Percentiles rank a stretch among this genome's conserved stretches.
Conservation (phyloP, 2,113 vertebrate genomes). For the Xiphophorus couchianus region DNA sequence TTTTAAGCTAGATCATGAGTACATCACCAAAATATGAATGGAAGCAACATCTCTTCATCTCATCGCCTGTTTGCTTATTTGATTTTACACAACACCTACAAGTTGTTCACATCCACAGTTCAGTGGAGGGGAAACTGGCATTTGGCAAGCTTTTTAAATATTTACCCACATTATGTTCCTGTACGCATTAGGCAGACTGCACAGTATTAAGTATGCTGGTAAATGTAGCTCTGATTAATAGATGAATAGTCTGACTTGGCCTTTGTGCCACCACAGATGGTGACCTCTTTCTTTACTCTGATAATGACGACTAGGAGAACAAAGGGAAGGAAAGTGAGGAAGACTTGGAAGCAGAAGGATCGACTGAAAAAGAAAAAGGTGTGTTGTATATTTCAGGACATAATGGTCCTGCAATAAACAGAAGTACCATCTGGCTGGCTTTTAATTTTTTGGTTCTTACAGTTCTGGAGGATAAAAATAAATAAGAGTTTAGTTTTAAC, state of each 20-base stretch:
- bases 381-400: not conserved
- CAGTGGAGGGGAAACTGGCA: slow-evolving; percentile 25
- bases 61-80: slow-evolving; percentile 28
- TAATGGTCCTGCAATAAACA: too few relatives aligned
- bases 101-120: slow-evolving; percentile 49
- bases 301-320: slow-evolving; percentile 3
- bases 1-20: not conserved
- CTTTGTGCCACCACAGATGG: slow-evolving; percentile 70
- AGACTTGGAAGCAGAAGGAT: not conserved
- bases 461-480: too few relatives aligned
- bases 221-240: slow-evolving; percentile 63
- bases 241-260: slow-evolving; percentile 60
- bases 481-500: too few relatives aligned
- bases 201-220: slow-evolving; percentile 27
- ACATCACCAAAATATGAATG: too few relatives aligned
- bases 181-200: slow-evolving; percentile 28
- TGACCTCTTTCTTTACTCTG: slow-evolving; percentile 62
- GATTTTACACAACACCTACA: slow-evolving; percentile 44
- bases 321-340: slow-evolving; percentile 3
- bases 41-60: slow-evolving; percentile 2
- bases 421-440: too few relatives aligned
- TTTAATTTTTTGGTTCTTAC: too few relatives aligned
- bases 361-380: not conserved
- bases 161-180: slow-evolving; percentile 56
- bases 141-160: slow-evolving; percentile 53